These are phyloP conservation scores for Smittia sp. DNA, from an alignment of 2,888 invertebrate genomes.

Conservation along the genomic window DNA sequence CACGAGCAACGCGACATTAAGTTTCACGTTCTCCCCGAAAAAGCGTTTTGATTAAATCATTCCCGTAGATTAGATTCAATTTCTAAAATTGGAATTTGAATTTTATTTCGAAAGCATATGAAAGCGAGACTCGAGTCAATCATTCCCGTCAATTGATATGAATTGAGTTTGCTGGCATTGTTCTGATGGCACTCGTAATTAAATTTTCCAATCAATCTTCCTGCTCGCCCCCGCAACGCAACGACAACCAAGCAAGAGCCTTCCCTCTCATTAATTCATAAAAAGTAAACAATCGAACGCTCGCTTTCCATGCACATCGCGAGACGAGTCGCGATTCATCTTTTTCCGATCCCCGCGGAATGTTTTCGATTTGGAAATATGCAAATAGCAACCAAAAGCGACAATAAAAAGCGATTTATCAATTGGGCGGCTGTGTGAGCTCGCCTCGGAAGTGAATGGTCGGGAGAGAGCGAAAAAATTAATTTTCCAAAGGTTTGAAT, in stretches of 20 bases:
- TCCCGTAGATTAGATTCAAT: slow-evolving; percentile 23
- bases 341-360: background rate
- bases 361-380: slow-evolving; percentile 5
- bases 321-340: background rate
- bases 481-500: slow-evolving; percentile 13
- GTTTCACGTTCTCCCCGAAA: background rate
- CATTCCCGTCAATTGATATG: slow-evolving; percentile 4
- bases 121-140: background rate
- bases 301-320: background rate
- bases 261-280: slow-evolving; percentile 23
- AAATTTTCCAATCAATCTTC: slow-evolving; percentile 38
- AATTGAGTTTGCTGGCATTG: background rate
- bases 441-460: background rate
- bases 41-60: slow-evolving; percentile 9
- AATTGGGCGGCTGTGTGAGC: background rate
- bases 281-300: slow-evolving; percentile 24
- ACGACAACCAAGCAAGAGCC: background rate
- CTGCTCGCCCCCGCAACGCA: background rate
- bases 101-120: background rate
- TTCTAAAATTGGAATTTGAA: background rate
- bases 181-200: slow-evolving; percentile 20
- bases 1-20: background rate
- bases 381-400: slow-evolving; percentile 27
- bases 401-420: slow-evolving; percentile 40
- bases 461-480: slow-evolving; percentile 19